Conservation (phyloP, 2,888 invertebrate genomes). For the Tetragonisca angustula region DNA sequence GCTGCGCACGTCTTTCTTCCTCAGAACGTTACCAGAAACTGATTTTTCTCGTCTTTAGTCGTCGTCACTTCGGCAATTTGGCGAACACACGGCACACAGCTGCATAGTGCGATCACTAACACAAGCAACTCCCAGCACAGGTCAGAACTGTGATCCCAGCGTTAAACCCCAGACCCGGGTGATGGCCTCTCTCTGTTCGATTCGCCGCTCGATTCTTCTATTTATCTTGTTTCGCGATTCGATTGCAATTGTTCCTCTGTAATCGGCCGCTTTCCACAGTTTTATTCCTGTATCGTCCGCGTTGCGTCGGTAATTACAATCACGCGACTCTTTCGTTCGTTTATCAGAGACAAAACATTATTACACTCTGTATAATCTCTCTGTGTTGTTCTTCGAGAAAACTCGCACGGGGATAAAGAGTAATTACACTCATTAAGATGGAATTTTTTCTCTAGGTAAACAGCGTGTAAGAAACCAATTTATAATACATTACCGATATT, state of each 20-base stretch:
- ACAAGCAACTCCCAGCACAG: too few relatives aligned
- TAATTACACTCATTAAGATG: not conserved
- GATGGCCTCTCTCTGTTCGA: not conserved
- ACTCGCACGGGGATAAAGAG: not conserved
- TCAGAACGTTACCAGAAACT: too few relatives aligned
- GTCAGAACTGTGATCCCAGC: too few relatives aligned
- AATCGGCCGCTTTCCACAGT: not conserved
- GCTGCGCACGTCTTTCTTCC: too few relatives aligned
- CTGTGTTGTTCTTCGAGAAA: not conserved
- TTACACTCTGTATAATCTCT: not conserved
- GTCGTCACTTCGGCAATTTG: too few relatives aligned
- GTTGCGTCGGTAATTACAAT: not conserved
- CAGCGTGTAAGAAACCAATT: not conserved
- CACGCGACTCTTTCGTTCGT: not conserved
- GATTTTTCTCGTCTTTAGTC: too few relatives aligned
- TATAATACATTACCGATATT: not conserved
- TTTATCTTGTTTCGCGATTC: slow-evolving; percentile 1
- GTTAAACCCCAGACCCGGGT: not conserved
- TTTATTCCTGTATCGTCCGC: not conserved
- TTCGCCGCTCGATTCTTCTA: not conserved
- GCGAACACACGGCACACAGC: too few relatives aligned
- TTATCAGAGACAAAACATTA: not conserved
- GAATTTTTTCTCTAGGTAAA: not conserved
- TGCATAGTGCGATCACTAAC: too few relatives aligned
- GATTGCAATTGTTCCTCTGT: slow-evolving; percentile 3